Evolutionary conservation across 1,140 invertebrate genomes (phyloP), one percentile per base, ranked within the genome.

Genomic region (Drosophila eugracilis): DNA sequence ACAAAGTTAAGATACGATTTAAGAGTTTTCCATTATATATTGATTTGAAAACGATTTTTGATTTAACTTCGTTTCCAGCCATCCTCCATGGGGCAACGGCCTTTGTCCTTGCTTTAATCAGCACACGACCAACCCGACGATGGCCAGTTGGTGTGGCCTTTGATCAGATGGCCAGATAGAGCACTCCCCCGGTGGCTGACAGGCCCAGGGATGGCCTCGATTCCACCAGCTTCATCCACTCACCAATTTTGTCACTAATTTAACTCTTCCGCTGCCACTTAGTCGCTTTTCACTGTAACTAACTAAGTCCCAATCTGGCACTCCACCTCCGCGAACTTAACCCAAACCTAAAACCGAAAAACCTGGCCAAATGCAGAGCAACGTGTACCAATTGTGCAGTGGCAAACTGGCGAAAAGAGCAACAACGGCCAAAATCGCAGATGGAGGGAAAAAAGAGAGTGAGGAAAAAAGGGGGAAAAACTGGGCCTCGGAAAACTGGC

Each of bases 221-320:
- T n/a, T n/a, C 55, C 24, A 39, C 21, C 17, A 10, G 19, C 45
- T n/a, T n/a, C 37, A 53, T 70, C 32, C 53, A 71, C 50, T 69
- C 70, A 54, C 37, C 60, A 73, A 63, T 75, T 75, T 75, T 34
- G 71, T 63, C 71, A 75, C 72, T 75, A 75, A 75, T 75, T 75
- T 66, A 75, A 57, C 72, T 75, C 72, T 75, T 75, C 72, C 72
- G 71, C 71, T 75, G 71, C 71, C 72, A 75, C 72, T 75, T 75
- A 75, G 71, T 34, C 50, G 71, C 72, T 75, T 75, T 75, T 65
- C 71, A 67, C 72, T 75, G 72, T 75, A 75, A 66, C 71, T 66
- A 75, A 75, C 71, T 58, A 45, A 66, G 69, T 63, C 63, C 63
- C 62, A 66, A 66, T 66, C 60, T 50, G 44, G 22, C 28, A 32